Percentiles rank a stretch among this genome's conserved stretches.
Conservation (phyloP, 2,797 vertebrate genomes). For the Oophaga sylvatica region DNA sequence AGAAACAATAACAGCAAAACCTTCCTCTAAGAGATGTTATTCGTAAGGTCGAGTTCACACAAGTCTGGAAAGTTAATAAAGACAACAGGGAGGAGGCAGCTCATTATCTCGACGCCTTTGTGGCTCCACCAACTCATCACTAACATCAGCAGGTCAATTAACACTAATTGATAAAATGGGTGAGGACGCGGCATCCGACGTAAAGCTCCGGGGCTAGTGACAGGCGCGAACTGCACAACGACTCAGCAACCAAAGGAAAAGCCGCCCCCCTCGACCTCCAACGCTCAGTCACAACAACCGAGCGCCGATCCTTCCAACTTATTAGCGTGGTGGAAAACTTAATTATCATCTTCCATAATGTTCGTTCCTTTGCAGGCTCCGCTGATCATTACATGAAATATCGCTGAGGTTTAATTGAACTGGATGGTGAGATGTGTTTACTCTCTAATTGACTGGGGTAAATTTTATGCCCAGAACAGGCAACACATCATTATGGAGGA, state of each 20-base stretch:
- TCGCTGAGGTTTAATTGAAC: conserved; percentile 32
- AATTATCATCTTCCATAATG: conserved; percentile 23
- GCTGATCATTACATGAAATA: conserved; percentile 1
- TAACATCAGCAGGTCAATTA: conserved; percentile 55
- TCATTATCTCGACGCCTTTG: conserved; percentile 50
- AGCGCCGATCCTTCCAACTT: conserved; percentile 4
- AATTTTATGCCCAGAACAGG: conserved; percentile 45
- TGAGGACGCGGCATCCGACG: conserved; percentile 23
- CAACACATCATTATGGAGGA: conserved; percentile 18
- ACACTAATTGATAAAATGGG: conserved; percentile 59
- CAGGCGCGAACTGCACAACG: not conserved
- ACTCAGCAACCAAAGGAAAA: not conserved
- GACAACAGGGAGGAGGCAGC: conserved; percentile 18
- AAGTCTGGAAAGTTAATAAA: conserved; percentile 42
- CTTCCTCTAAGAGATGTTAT: not conserved
- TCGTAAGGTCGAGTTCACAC: conserved; percentile 41
- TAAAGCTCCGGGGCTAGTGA: conserved; percentile 15
- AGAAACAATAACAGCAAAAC: conserved; percentile 3
- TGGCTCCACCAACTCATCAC: conserved; percentile 49
- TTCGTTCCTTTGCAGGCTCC: not conserved
- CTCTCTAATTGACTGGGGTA: conserved; percentile 53
- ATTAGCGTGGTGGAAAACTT: conserved; percentile 32
- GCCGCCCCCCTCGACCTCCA: conserved; percentile 7
- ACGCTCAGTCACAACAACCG: not conserved
- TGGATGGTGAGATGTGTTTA: conserved; percentile 27